Conservation (phyloP, 2,113 vertebrate genomes). For the Macrotus californicus region DNA sequence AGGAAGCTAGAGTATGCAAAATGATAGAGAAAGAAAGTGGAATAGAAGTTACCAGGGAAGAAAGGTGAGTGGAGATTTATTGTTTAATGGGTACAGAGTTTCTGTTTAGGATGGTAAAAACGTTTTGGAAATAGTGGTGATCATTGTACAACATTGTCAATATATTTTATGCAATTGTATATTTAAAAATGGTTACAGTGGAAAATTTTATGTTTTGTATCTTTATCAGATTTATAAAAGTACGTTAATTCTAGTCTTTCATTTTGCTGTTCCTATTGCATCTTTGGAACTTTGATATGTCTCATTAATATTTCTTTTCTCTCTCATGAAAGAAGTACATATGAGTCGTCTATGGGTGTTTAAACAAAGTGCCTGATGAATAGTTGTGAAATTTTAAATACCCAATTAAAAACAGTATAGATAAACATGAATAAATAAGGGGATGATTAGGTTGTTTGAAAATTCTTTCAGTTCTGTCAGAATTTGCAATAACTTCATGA, state of each 20-base stretch:
- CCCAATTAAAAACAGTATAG: constrained; percentile 26
- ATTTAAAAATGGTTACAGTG: neutral
- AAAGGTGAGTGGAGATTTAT: neutral
- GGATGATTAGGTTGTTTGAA: constrained; percentile 60
- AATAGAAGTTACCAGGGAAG: neutral
- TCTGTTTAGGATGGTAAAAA: neutral
- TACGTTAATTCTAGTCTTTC: neutral
- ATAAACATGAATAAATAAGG: constrained; percentile 69
- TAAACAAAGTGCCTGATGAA: constrained; percentile 49
- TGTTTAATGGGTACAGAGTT: neutral
- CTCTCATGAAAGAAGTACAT: constrained; percentile 19
- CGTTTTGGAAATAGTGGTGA: neutral
- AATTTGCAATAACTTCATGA: constrained; percentile 68
- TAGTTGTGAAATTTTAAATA: constrained; percentile 63
- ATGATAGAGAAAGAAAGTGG: neutral
- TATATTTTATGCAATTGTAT: neutral
- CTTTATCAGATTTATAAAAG: neutral
- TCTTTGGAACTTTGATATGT: neutral
- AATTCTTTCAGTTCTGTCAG: constrained; percentile 60
- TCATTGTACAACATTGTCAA: neutral
- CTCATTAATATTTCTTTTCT: constrained; percentile 7
- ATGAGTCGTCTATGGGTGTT: neutral
- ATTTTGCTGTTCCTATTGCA: neutral
- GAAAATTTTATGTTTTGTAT: neutral
- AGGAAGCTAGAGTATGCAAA: neutral